Percentiles rank a stretch among this genome's conserved stretches.
Evolutionary conservation across 2,888 invertebrate species (phyloP).

Genomic region (Drosophila mimetica): DNA sequence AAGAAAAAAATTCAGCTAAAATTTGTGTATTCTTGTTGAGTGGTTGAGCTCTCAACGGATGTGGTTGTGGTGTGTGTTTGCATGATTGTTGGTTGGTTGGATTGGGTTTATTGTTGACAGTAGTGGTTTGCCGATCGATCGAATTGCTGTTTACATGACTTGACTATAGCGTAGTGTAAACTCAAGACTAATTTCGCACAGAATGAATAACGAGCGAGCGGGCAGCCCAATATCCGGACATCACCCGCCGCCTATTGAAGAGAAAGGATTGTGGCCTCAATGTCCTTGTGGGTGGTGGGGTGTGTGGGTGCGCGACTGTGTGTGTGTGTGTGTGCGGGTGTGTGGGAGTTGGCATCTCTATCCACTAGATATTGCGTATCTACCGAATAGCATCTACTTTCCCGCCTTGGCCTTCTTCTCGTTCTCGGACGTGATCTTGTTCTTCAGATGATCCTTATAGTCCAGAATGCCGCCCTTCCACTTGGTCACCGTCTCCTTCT

Average conservation of each 20-base stretch:
- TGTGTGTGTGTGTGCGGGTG: conserved; percentile 24
- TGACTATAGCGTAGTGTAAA: conserved; percentile 34
- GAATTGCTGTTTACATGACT: conserved; percentile 9
- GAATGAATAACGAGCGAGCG: conserved; percentile 10
- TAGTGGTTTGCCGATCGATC: conserved; percentile 7
- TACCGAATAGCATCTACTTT: conserved; percentile 49
- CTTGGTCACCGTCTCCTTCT: conserved; percentile 96
- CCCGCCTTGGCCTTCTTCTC: conserved; percentile 77
- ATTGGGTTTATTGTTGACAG: conserved; percentile 11
- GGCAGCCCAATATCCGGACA: conserved; percentile 9
- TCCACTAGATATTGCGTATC: conserved; percentile 6
- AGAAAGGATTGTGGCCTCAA: conserved; percentile 25
- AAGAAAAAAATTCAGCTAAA: conserved; percentile 73
- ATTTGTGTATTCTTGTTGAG: conserved; percentile 52
- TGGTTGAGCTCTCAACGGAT: conserved; percentile 17
- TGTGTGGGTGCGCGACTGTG: conserved; percentile 18
- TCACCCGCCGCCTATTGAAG: conserved; percentile 13
- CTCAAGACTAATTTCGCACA: conserved; percentile 58
- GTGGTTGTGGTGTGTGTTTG: conserved; percentile 8
- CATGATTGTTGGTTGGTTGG: conserved; percentile 8
- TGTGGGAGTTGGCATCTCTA: conserved; percentile 14
- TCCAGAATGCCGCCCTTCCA: conserved; percentile 98
- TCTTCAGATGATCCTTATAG: conserved; percentile 97
- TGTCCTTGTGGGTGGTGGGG: conserved; percentile 10
- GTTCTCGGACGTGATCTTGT: conserved; percentile 89